Evolutionary conservation across 2,888 invertebrate genomes (phyloP).

Genomic region (Sinohyriopsis cumingii): DNA sequence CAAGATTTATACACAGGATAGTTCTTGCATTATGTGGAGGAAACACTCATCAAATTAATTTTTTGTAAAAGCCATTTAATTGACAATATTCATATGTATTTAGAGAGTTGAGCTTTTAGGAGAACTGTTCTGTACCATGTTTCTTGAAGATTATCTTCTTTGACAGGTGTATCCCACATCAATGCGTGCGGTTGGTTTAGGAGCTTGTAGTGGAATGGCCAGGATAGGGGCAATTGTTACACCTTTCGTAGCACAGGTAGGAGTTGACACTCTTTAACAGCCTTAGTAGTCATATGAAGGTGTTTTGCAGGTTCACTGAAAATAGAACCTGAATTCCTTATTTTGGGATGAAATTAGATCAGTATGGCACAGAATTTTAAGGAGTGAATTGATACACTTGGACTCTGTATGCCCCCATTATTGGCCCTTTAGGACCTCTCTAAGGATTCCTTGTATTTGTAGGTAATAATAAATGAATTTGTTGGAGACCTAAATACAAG

Average conservation of each 20-base stretch:
- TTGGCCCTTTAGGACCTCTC: too few relatives aligned
- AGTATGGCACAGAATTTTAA: too few relatives aligned
- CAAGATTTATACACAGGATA: too few relatives aligned
- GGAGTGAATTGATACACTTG: too few relatives aligned
- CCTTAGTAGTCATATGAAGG: not conserved
- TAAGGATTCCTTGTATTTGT: too few relatives aligned
- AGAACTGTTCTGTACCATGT: not conserved
- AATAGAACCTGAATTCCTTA: not conserved
- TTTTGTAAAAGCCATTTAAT: too few relatives aligned
- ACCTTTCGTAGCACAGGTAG: constrained; percentile 93
- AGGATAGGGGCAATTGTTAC: constrained; percentile 94
- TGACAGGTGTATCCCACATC: constrained; percentile 88
- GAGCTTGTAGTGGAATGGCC: constrained; percentile 93
- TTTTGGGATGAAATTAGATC: not conserved
- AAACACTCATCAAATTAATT: too few relatives aligned
- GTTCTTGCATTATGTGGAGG: too few relatives aligned
- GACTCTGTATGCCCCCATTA: too few relatives aligned
- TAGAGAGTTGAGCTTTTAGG: not conserved
- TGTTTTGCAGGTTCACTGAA: not conserved
- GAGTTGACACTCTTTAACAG: not conserved
- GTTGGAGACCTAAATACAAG: too few relatives aligned
- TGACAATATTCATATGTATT: too few relatives aligned
- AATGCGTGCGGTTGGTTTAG: constrained; percentile 89
- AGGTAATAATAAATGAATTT: too few relatives aligned
- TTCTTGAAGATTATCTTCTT: not conserved